phyloP scores from a whole-genome alignment of 2,888 invertebrate genomes.

The Agrotis exclamationis region DNA sequence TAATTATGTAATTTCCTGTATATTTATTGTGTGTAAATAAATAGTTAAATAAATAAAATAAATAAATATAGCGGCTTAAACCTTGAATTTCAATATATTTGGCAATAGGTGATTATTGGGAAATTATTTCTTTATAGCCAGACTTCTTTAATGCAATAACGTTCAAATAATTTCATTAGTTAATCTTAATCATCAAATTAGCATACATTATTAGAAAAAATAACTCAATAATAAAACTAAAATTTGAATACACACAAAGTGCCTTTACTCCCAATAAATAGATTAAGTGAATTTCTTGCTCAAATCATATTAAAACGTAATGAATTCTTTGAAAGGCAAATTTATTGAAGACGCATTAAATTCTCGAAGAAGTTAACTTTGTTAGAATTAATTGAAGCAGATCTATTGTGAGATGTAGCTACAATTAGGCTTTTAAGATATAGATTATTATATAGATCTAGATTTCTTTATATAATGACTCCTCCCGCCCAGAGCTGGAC shows the following conservation, averaged over 20 bases:
- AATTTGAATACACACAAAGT: constrained; percentile 12
- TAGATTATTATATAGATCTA: constrained; percentile 1
- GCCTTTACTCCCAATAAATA: constrained; percentile 16
- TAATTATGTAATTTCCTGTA: too few relatives aligned
- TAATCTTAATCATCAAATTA: constrained; percentile 11
- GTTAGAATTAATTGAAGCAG: constrained; percentile 26
- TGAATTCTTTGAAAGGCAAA: constrained; percentile 22
- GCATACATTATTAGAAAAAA: constrained; percentile 10
- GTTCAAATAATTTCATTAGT: neutral
- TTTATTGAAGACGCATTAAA: constrained; percentile 12
- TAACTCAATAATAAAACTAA: constrained; percentile 22
- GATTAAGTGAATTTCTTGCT: constrained; percentile 17
- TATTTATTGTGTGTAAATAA: too few relatives aligned
- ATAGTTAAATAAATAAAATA: too few relatives aligned
- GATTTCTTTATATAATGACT: too few relatives aligned
- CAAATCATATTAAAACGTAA: constrained; percentile 30
- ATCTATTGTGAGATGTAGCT: constrained; percentile 20
- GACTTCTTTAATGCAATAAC: neutral
- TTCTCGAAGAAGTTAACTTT: constrained; percentile 19
- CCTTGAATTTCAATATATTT: too few relatives aligned
- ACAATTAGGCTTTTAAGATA: constrained; percentile 23
- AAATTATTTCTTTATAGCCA: neutral
- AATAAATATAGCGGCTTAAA: too few relatives aligned
- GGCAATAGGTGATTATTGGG: too few relatives aligned
- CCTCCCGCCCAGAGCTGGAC: too few relatives aligned